A percentile compares a stretch with the other conserved stretches of the same genome.
phyloP scores from a whole-genome alignment of 2,113 vertebrate species.

The Choloepus hoffmanni region DNA sequence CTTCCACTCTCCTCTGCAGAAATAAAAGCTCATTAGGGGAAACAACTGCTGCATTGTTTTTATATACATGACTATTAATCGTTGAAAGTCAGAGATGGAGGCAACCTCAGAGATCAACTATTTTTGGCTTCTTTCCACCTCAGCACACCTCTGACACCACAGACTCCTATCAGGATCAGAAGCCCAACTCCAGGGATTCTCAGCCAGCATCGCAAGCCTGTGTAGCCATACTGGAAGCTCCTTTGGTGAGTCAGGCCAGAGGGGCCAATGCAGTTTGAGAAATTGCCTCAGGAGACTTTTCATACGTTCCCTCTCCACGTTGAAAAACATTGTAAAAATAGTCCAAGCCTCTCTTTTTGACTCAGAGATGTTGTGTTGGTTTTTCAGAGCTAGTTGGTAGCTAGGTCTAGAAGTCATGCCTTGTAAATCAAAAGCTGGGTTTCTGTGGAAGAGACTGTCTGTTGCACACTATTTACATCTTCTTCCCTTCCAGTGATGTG shows the following conservation, averaged over 20 bases:
- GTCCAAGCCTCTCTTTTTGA: background rate
- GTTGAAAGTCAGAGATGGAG: background rate
- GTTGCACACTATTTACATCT: fast-evolving
- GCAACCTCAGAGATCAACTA: background rate
- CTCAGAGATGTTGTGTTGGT: background rate
- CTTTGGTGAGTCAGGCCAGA: background rate
- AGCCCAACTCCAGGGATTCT: background rate
- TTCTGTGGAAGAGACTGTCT: background rate
- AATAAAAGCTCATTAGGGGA: background rate
- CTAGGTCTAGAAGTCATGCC: background rate
- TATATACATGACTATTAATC: background rate
- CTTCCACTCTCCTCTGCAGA: background rate
- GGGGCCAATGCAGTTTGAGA: background rate
- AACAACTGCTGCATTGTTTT: background rate
- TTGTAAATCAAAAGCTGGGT: background rate
- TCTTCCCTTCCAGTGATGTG: background rate
- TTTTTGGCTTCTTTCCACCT: background rate
- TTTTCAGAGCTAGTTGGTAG: background rate
- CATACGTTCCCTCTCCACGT: background rate
- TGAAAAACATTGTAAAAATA: background rate
- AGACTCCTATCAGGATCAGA: background rate
- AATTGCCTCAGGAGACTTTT: background rate
- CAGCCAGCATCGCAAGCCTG: background rate
- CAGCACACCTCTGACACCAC: background rate
- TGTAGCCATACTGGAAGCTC: background rate